A percentile compares a stretch with the other conserved stretches of the same genome.
phyloP scores from a whole-genome alignment of 2,113 vertebrate genomes.

The Hippocampus guttulatus region DNA sequence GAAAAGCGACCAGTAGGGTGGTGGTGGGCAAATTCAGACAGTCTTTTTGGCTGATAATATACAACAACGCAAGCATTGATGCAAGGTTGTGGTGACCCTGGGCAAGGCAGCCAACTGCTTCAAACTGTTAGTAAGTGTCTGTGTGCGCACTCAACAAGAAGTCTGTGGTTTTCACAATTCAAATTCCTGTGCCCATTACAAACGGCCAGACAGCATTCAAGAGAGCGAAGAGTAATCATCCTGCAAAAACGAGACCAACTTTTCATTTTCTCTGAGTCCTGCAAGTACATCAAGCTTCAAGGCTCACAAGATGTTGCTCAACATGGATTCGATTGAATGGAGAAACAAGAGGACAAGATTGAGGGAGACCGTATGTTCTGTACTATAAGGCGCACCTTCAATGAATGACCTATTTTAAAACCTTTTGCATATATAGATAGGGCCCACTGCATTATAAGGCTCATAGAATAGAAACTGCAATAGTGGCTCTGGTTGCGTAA shows the following conservation, averaged over 20 bases:
- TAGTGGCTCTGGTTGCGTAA: too few relatives aligned
- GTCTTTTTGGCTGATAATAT: neutral
- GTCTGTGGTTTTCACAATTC: neutral
- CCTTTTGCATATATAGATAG: too few relatives aligned
- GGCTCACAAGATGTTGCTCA: neutral
- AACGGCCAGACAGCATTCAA: neutral
- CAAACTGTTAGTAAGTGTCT: neutral
- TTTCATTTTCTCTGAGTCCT: neutral
- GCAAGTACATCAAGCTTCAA: neutral
- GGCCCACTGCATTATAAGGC: too few relatives aligned
- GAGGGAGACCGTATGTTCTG: too few relatives aligned
- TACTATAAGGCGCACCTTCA: too few relatives aligned
- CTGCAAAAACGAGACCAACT: neutral
- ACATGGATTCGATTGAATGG: too few relatives aligned
- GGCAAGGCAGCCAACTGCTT: neutral
- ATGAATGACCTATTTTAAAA: too few relatives aligned
- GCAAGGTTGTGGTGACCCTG: neutral
- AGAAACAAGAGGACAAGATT: too few relatives aligned
- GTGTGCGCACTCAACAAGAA: neutral
- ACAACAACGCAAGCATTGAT: neutral
- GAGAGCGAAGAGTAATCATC: neutral
- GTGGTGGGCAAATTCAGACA: neutral
- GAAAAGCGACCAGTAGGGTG: neutral
- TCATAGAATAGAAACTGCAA: too few relatives aligned
- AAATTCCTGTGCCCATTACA: neutral